These are phyloP conservation scores for Trogon surrucura DNA, from an alignment of 2,113 vertebrate genomes.

Conservation along the genomic window DNA sequence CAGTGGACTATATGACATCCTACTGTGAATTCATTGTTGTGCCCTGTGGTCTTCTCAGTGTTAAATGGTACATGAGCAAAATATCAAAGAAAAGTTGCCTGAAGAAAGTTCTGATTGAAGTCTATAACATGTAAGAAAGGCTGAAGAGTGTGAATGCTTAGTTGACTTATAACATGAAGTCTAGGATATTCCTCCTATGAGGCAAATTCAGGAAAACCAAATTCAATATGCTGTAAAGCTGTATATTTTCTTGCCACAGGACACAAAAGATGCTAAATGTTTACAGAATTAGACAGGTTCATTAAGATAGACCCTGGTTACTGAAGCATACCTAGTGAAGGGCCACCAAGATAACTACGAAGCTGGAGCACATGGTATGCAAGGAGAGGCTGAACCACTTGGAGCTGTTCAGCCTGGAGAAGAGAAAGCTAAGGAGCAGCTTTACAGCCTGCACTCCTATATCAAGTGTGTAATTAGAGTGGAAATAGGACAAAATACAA, in stretches of 20 bases:
- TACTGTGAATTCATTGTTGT: not conserved
- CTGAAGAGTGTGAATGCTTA: not conserved
- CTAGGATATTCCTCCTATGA: not conserved
- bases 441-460: not conserved
- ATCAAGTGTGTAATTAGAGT: not conserved
- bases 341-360: not conserved
- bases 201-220: not conserved
- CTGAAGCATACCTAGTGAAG: not conserved
- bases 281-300: not conserved
- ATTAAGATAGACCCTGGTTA: not conserved
- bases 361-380: not conserved
- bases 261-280: not conserved
- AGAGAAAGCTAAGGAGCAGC: not conserved
- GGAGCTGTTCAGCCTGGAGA: not conserved
- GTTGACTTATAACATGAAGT: not conserved
- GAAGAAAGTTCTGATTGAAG: not conserved
- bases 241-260: not conserved
- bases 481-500: not conserved
- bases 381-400: not conserved
- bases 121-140: not conserved
- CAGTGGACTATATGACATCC: not conserved
- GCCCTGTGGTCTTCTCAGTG: not conserved
- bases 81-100: not conserved
- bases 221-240: accelerated
- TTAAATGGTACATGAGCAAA: not conserved